Percentiles rank a stretch among this genome's conserved stretches.
phyloP scores from a whole-genome alignment of 2,888 invertebrate genomes.

The Cryptocheilus praepositus region DNA sequence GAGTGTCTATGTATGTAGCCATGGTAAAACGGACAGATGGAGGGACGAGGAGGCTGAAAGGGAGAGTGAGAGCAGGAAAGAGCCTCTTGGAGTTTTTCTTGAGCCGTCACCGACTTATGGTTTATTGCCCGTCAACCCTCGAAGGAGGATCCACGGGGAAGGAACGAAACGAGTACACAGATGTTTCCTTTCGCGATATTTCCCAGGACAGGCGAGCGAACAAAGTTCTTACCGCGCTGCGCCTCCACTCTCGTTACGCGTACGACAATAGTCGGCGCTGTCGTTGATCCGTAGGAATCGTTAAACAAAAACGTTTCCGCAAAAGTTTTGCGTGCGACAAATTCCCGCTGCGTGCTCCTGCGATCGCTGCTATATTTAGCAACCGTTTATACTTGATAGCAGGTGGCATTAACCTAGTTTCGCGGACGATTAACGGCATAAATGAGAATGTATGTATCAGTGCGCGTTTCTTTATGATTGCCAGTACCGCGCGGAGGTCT shows the following conservation, averaged over 20 bases:
- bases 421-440: no score
- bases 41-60: conserved; percentile 1
- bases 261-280: neutral
- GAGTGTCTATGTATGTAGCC: neutral
- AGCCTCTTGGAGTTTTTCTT: conserved; percentile 52
- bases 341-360: no score
- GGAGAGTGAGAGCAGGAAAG: conserved; percentile 36
- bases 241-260: conserved; percentile 12
- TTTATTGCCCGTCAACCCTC: conserved; percentile 56
- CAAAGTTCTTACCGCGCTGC: conserved; percentile 39
- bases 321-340: no score
- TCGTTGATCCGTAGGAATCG: no score
- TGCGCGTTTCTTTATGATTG: neutral
- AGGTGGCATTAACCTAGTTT: no score
- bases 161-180: conserved; percentile 55
- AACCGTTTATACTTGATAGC: no score
- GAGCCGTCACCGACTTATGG: conserved; percentile 60
- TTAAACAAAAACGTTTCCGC: no score
- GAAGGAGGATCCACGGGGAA: conserved; percentile 47
- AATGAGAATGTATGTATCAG: neutral
- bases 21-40: conserved; percentile 6
- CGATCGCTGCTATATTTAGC: no score
- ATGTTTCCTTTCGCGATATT: conserved; percentile 58
- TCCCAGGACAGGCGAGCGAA: conserved; percentile 47
- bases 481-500: conserved; percentile 19